Percentiles rank a stretch among this genome's conserved stretches.
Conservation (phyloP, 1,140 invertebrate genomes). For the Liolophura sinensis region DNA sequence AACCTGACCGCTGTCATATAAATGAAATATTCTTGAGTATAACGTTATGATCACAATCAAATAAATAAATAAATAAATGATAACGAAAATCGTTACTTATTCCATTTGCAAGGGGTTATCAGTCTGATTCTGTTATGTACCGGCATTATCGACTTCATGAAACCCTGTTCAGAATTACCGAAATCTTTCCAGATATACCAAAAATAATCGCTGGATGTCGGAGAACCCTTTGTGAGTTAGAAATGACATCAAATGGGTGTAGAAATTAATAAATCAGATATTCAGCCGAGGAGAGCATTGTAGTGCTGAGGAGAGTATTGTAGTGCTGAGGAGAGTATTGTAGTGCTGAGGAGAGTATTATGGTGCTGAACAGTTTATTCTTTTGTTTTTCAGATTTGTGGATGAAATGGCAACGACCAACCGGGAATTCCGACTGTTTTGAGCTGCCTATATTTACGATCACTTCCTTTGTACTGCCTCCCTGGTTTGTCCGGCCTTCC, state of each 20-base stretch:
- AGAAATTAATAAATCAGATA: background rate
- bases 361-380: slow-evolving; percentile 5
- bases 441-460: slow-evolving; percentile 4
- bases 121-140: too few species aligned
- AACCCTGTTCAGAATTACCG: background rate
- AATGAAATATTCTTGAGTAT: too few species aligned
- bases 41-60: too few species aligned
- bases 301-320: background rate
- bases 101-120: too few species aligned
- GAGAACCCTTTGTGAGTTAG: background rate
- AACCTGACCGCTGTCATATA: too few species aligned
- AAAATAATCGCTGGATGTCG: background rate
- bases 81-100: too few species aligned
- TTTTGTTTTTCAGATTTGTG: slow-evolving; percentile 49
- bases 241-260: background rate
- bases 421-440: slow-evolving; percentile 51
- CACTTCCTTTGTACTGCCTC: too few species aligned
- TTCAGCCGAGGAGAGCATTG: background rate
- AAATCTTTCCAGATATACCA: background rate
- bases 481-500: too few species aligned
- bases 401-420: slow-evolving; percentile 51
- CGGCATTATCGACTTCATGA: too few species aligned
- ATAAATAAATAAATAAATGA: too few species aligned
- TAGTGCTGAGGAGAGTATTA: background rate
- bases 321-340: background rate